phyloP scores from a whole-genome alignment of 1,140 invertebrate species.

The Drosophila arizonae region DNA sequence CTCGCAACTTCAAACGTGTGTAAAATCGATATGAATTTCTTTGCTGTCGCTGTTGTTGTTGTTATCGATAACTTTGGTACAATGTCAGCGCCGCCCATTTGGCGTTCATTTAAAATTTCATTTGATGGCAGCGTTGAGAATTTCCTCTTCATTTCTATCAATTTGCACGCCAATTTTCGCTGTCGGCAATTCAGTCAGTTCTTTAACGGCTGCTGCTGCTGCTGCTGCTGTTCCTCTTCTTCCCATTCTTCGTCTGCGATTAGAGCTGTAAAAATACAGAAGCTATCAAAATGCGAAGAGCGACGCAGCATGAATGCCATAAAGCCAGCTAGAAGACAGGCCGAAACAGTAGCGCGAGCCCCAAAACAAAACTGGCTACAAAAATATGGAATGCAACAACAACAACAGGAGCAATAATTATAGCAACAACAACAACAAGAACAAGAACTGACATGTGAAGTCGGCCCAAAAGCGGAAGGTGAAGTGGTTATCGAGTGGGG shows the following conservation, averaged over 20 bases:
- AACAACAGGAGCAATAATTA: constrained; percentile 8
- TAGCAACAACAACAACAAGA: constrained; percentile 8
- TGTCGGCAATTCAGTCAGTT: constrained; percentile 47
- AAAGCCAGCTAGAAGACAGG: constrained; percentile 26
- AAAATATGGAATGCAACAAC: constrained; percentile 42
- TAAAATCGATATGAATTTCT: constrained; percentile 58
- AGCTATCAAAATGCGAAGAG: constrained; percentile 50
- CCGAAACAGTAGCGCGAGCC: constrained; percentile 37
- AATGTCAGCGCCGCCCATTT: constrained; percentile 51
- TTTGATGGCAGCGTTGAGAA: constrained; percentile 37
- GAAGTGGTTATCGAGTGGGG: too few species aligned
- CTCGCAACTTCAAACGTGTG: constrained; percentile 40
- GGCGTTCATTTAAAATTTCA: constrained; percentile 47
- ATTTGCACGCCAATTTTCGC: constrained; percentile 70
- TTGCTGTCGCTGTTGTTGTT: background rate
- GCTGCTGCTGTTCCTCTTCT: background rate
- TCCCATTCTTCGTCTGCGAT: constrained; percentile 44
- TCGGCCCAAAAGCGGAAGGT: constrained; percentile 1
- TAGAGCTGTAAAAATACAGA: constrained; percentile 73
- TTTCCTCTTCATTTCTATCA: constrained; percentile 40
- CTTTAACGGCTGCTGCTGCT: background rate
- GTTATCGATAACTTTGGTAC: constrained; percentile 45
- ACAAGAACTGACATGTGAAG: constrained; percentile 7
- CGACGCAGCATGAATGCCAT: background rate
- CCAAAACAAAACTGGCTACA: constrained; percentile 32